phyloP scores from a whole-genome alignment of 2,113 vertebrate genomes.

The Tachysurus vachellii region DNA sequence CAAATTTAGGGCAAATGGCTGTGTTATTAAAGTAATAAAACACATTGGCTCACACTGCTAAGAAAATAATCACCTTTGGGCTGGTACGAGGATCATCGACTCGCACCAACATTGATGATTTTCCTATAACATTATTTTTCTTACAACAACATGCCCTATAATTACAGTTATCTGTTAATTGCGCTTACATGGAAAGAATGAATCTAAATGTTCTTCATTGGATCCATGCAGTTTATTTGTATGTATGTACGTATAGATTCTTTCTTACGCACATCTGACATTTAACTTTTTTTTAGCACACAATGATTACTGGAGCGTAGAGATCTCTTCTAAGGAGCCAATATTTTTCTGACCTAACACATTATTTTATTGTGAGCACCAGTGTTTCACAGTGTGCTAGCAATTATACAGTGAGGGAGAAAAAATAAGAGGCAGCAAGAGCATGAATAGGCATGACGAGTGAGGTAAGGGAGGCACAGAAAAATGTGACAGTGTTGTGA shows the following conservation, averaged over 20 bases:
- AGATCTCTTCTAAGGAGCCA: neutral
- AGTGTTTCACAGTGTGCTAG: conserved; percentile 18
- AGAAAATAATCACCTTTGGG: neutral
- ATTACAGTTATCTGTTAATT: neutral
- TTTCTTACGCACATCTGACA: conserved; percentile 15
- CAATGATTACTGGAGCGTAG: conserved; percentile 37
- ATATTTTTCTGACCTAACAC: conserved; percentile 25
- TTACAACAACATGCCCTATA: neutral
- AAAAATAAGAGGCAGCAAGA: conserved; percentile 40
- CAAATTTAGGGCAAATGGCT: neutral
- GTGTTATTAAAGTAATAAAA: neutral
- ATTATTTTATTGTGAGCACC: neutral
- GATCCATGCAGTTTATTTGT: too few species aligned
- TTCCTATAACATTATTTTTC: neutral
- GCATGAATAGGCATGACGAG: conserved; percentile 60
- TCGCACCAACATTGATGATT: neutral
- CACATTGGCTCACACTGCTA: neutral
- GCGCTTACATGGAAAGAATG: neutral
- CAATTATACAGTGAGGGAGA: conserved; percentile 43
- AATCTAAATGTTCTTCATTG: neutral
- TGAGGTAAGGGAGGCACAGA: conserved; percentile 51
- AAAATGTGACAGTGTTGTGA: conserved; percentile 56
- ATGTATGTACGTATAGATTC: too few species aligned
- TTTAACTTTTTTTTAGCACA: conserved; percentile 36
- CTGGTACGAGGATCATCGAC: too few species aligned